Percentiles rank a stretch among this genome's conserved stretches.
phyloP scores from a whole-genome alignment of 2,888 invertebrate species.

The Melanostoma mellinum region DNA sequence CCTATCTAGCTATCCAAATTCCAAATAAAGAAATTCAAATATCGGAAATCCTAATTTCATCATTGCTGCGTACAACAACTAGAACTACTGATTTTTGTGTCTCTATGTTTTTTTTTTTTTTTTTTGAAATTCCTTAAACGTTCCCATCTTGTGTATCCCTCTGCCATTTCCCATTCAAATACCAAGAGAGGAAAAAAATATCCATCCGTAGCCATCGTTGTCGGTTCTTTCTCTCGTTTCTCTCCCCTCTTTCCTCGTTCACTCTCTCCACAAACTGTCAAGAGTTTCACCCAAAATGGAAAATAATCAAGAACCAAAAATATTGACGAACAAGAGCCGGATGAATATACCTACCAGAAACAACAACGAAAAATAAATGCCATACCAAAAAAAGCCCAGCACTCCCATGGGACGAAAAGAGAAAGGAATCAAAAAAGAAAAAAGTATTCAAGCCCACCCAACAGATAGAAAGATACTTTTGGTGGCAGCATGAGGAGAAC shows the following conservation, averaged over 20 bases:
- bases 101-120: slow-evolving; percentile 17
- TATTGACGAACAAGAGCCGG: slow-evolving; percentile 42
- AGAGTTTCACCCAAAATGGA: slow-evolving; percentile 57
- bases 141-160: slow-evolving; percentile 32
- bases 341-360: slow-evolving; percentile 44
- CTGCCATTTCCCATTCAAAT: slow-evolving; percentile 8
- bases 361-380: background rate
- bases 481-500: slow-evolving; percentile 27
- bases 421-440: slow-evolving; percentile 27
- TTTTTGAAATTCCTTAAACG: slow-evolving; percentile 62
- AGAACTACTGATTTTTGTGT: slow-evolving; percentile 47
- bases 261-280: slow-evolving; percentile 16
- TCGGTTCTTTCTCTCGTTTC: slow-evolving; percentile 3
- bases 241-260: slow-evolving; percentile 5
- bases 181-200: slow-evolving; percentile 4
- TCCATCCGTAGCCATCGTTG: slow-evolving; percentile 38
- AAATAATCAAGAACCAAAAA: slow-evolving; percentile 60
- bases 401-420: slow-evolving; percentile 55
- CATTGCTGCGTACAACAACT: slow-evolving; percentile 41
- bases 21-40: slow-evolving; percentile 66
- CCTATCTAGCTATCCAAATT: background rate
- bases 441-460: slow-evolving; percentile 19
- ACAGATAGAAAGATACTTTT: slow-evolving; percentile 65
- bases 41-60: slow-evolving; percentile 64
- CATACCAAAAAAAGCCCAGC: background rate